Evolutionary conservation across 2,888 invertebrate genomes (phyloP), one percentile per base, ranked within the genome.

Genomic region (Agrotis segetum): DNA sequence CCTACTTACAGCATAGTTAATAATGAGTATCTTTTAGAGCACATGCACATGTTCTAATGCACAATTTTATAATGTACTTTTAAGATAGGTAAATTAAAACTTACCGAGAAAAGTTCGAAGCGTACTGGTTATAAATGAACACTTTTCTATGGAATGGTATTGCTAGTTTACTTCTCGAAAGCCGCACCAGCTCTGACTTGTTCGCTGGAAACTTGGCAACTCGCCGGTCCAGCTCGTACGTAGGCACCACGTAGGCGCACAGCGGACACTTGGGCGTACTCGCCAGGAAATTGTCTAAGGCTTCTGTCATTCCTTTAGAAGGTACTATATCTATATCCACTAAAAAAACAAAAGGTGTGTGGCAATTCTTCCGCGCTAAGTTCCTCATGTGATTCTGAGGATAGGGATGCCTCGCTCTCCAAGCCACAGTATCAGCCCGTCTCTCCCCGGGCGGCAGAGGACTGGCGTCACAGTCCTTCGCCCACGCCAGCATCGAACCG

Each of bases 321-420:
- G 99, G 99, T 72, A 99, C 97, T 77, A 99, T 98, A 91, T 99
- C 99, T 13, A 99, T 97, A 92, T 99, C 99, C 2, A 98, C 98
- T 59, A 99, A 95, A 89, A 98, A 98, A 59, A 98, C 98, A 91
- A 97, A 98, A 52, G 97, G 97, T 4, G 97, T 97, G 85, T 98
- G 98, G 84, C 98, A 98, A 87, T 98, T 98, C 89, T 98, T 98
- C 66, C 99, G 95, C 0, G 99, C 99, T 67, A 99, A 93, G 91
- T 99, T 99, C 81, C 99, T 96, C 94, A 99, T 95, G 88, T 98
- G 98, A 89, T 99, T 99, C 93, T 99, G 99, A 0, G 99, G 99
- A 90, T 99, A 99, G 0, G 98, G 97, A 88, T 98, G 97, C 74
- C 97, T 97, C 59, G 97, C 95, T 67, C 98, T 96, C 98, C 98